Evolutionary conservation across 1,140 invertebrate genomes (phyloP), one percentile per base, ranked within the genome.

Genomic region (Ooceraea biroi): DNA sequence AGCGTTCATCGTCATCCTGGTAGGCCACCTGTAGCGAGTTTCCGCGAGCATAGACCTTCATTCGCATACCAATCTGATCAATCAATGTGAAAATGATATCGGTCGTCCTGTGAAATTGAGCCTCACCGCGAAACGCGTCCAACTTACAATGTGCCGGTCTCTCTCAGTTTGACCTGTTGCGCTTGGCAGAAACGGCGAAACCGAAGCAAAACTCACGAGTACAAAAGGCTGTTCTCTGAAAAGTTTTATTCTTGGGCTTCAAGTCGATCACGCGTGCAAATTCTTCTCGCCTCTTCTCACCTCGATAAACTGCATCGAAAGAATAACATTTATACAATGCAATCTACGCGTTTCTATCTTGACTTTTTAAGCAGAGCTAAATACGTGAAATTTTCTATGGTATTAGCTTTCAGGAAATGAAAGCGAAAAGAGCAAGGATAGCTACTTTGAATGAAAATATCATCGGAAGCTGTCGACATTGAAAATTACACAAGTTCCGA

Each of bases 1-100:
- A 85, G 83, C 86, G 77, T 90, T 90, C 87, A 90, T 92, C 85
- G 90, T 91, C 84, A 90, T 88, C 77, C 68, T 68, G 71, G 63
- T 87, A 76, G 57, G 77, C 48, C 80, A 65, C 77, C 58, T 82
- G 65, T 84, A 52, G 46, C 36, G 73, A 65, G 52, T 68, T 82
- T 72, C 84, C 73, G 61, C 41, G 10, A 36, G 14, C 50, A 44
- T 73, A 36, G 57, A 55, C 5, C 10, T 63, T 66, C 58, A 86
- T 76, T 86, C 41, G 84, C 78, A 80, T 84, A 84, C 83, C 61
- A 88, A 52, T 83, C 72, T 12, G 46, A 25, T 50, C 57, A 46
- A 46, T 14, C 50, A 36, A 14, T 65, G 61, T 27, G 25, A 19
- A 22, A 55, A 60, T 50, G 46, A 73, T 65, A 48, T 55, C 52